Conservation (phyloP, 2,113 vertebrate genomes). For the Hemibates koningsi region DNA sequence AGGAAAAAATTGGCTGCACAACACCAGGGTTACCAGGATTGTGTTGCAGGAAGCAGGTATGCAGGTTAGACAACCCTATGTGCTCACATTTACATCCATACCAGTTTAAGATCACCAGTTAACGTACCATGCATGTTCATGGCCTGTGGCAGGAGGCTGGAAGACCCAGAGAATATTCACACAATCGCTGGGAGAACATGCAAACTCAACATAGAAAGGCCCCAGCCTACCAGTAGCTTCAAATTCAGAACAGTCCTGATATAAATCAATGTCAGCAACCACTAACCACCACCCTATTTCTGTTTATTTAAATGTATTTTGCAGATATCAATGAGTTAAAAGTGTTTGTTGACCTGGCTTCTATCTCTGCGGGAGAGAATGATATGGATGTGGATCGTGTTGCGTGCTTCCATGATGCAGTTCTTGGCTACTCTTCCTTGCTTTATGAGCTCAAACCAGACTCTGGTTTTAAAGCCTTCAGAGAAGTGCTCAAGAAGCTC, state of each 20-base stretch:
- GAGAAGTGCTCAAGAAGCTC: slow-evolving; percentile 75
- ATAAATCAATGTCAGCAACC: not conserved
- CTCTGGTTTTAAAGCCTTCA: slow-evolving; percentile 73
- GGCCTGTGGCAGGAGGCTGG: rapidly evolving
- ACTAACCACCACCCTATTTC: not conserved
- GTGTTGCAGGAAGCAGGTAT: not conserved
- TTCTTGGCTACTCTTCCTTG: slow-evolving; percentile 85
- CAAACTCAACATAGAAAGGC: not conserved
- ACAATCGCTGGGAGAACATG: not conserved
- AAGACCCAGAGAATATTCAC: not conserved
- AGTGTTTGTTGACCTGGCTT: slow-evolving; percentile 94
- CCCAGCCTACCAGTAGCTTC: not conserved
- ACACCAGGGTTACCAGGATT: rapidly evolving
- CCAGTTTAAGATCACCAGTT: not conserved
- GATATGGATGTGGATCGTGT: slow-evolving; percentile 94
- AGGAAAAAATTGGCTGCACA: not conserved
- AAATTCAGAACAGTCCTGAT: rapidly evolving
- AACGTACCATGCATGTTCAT: rapidly evolving
- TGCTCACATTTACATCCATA: not conserved
- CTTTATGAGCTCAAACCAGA: slow-evolving; percentile 78
- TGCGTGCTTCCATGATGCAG: slow-evolving; percentile 87
- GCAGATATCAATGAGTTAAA: slow-evolving; percentile 89
- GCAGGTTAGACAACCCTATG: not conserved
- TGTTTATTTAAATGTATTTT: not conserved
- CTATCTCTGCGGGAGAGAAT: slow-evolving; percentile 96